Evolutionary conservation across 2,113 vertebrate genomes (phyloP), one percentile per base, ranked within the genome.

Genomic region (Nothoprocta perdicaria): DNA sequence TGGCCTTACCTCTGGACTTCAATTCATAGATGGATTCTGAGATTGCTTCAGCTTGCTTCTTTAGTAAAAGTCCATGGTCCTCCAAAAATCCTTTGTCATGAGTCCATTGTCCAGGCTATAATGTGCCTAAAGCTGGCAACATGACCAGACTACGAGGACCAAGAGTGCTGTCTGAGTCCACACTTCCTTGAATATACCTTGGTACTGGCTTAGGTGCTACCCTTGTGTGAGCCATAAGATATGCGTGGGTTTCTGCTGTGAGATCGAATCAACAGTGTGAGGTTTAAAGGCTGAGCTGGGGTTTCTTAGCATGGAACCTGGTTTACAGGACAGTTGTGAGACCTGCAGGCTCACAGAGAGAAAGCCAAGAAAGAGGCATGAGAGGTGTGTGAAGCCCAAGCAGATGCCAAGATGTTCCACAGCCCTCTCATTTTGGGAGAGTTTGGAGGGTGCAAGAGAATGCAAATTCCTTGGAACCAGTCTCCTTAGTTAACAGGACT

Each of bases 41-140:
- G 26, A 33, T 2, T 12, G 57, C 10, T 63, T 68, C 55, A 63
- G 26, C 26, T 55, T 68, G 11, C 33, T n/a, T 2, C 2, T 3
- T 23, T 68, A 33, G 13, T 17, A 33, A 63, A 58, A 74, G 3
- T 29, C 62, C 13, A 11, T 7, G 60, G 9, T 48, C 19, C 38
- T 46, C 29, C 73, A 3, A 0, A 27, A 3, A 0, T 18, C 27
- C n/a, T 0, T 0, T 38, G 24, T 12, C 16, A 50, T 22, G 5
- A 55, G 53, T 55, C 53, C 27, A 29, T 55, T 12, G 24, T 14
- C 61, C 17, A 73, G 41, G 40, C 53, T 55, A 14, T 12, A 29
- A 3, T 2, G 12, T 38, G 22, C 26, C 69, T 69, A 4, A 2
- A 61, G 26, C 41, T 62, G 17, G 12, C 35, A 63, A 21, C 3